A percentile compares a stretch with the other conserved stretches of the same genome.
Evolutionary conservation across 2,888 invertebrate species (phyloP).

Genomic region (Brenthis ino): DNA sequence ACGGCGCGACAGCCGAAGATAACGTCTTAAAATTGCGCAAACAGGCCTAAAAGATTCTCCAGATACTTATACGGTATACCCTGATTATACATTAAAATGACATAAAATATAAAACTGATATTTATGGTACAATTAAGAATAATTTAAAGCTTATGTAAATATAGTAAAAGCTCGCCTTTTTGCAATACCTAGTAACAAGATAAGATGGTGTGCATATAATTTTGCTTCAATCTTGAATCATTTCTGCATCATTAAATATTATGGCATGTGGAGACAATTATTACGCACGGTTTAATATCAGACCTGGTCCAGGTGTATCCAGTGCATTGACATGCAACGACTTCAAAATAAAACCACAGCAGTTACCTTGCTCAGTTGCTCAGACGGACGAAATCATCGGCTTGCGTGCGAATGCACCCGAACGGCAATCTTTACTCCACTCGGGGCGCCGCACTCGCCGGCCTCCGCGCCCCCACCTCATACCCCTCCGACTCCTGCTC

Average conservation of each 20-base stretch:
- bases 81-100: background rate
- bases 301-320: slow-evolving; percentile 33
- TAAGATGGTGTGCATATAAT: slow-evolving; percentile 5
- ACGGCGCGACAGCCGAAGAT: slow-evolving; percentile 41
- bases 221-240: slow-evolving; percentile 3
- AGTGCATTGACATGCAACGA: slow-evolving; percentile 49
- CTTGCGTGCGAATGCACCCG: slow-evolving; percentile 67
- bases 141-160: background rate
- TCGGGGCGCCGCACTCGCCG: slow-evolving; percentile 35
- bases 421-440: slow-evolving; percentile 67
- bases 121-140: background rate
- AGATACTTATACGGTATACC: background rate
- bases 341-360: slow-evolving; percentile 61
- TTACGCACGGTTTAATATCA: slow-evolving; percentile 27
- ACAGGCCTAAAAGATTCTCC: background rate
- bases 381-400: slow-evolving; percentile 59
- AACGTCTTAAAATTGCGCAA: slow-evolving; percentile 3
- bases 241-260: slow-evolving; percentile 16
- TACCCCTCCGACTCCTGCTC: slow-evolving; percentile 22
- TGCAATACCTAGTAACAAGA: background rate
- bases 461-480: slow-evolving; percentile 27
- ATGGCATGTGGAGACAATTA: slow-evolving; percentile 15
- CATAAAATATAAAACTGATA: background rate
- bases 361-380: slow-evolving; percentile 52
- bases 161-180: background rate